These are phyloP conservation scores for Dioctria linearis DNA, from an alignment of 2,888 invertebrate genomes.

Conservation along the genomic window DNA sequence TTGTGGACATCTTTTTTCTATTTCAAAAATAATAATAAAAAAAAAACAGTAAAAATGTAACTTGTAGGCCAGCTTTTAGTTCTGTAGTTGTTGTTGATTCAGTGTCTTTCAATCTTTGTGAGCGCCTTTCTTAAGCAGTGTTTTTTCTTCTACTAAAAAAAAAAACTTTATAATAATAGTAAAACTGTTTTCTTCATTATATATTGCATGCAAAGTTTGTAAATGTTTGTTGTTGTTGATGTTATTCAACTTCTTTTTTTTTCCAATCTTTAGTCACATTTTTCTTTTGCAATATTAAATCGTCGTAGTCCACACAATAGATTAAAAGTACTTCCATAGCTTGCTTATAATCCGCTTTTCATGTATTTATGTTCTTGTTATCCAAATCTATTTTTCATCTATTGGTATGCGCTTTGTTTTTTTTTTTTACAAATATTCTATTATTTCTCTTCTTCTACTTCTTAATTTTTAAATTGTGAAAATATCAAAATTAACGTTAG, in stretches of 20 bases:
- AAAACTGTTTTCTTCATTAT: no score
- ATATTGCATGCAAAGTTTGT: no score
- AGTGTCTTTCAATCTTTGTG: slow-evolving; percentile 35
- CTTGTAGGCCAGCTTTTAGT: slow-evolving; percentile 27
- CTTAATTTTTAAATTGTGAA: background rate
- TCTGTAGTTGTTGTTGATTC: slow-evolving; percentile 25
- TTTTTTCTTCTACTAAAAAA: background rate
- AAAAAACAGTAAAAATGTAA: background rate
- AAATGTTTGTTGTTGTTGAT: no score
- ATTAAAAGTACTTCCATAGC: no score
- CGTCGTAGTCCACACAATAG: no score
- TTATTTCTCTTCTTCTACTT: no score
- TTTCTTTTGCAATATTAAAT: no score
- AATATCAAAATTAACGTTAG: slow-evolving; percentile 58
- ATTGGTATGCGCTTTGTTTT: slow-evolving; percentile 20
- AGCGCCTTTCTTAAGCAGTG: background rate
- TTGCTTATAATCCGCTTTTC: background rate
- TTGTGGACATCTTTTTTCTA: slow-evolving; percentile 50
- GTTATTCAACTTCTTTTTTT: background rate
- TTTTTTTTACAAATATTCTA: slow-evolving; percentile 44
- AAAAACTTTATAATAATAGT: background rate
- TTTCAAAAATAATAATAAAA: background rate
- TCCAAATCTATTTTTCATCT: slow-evolving; percentile 11
- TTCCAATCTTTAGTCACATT: background rate
- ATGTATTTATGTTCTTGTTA: background rate